Evolutionary conservation across 2,113 vertebrate species (phyloP).

Genomic region (Boulengeromyrus knoepffleri): DNA sequence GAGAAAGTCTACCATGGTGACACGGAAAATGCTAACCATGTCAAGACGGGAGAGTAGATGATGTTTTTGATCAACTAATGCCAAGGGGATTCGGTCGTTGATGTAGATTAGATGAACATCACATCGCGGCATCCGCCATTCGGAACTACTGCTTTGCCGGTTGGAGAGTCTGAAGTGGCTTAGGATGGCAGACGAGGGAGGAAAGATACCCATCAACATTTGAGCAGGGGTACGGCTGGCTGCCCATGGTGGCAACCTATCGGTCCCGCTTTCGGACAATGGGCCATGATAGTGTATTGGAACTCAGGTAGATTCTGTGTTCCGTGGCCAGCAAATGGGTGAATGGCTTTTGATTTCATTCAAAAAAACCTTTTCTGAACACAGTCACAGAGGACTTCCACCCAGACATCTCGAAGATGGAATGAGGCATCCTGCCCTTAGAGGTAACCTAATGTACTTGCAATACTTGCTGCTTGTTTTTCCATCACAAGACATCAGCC

Average conservation of each 20-base stretch:
- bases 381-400: neutral
- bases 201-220: neutral
- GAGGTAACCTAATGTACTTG: neutral
- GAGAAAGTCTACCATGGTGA: neutral
- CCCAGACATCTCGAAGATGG: neutral
- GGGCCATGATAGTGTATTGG: neutral
- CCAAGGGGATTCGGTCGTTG: neutral
- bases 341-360: neutral
- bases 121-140: neutral
- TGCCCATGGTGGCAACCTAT: neutral
- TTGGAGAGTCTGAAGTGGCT: neutral
- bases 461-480: neutral
- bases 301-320: neutral
- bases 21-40: neutral
- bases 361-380: neutral
- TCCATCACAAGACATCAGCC: neutral
- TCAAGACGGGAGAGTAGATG: neutral
- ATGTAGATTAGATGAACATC: neutral
- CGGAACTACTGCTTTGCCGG: neutral
- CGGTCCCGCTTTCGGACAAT: neutral
- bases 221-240: neutral
- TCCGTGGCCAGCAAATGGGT: neutral
- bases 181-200: neutral
- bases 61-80: conserved; percentile 2
- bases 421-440: neutral